These are phyloP conservation scores for Drosophila mojavensis DNA, from an alignment of 1,140 invertebrate species.

Conservation along the genomic window DNA sequence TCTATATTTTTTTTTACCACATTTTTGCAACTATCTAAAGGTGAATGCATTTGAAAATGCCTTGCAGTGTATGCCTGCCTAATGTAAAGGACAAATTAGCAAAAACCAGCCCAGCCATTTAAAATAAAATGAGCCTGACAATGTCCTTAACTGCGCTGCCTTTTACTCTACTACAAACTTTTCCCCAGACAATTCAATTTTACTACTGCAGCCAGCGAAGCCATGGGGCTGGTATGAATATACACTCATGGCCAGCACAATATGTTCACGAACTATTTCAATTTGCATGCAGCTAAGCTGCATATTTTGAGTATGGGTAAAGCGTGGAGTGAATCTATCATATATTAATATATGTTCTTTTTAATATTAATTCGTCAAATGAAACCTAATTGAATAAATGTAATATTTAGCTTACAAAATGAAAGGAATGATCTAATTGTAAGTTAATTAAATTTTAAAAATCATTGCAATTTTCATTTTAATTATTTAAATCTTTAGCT, in stretches of 20 bases:
- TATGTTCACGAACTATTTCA: neutral
- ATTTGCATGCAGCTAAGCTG: neutral
- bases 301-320: neutral
- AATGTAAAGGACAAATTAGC: conserved; percentile 78
- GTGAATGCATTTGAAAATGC: no score
- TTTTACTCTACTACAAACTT: conserved; percentile 71
- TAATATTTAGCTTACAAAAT: no score
- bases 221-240: conserved; percentile 23
- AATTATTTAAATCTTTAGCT: no score
- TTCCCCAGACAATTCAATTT: conserved; percentile 82
- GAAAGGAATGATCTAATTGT: no score
- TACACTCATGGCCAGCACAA: neutral
- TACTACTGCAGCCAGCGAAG: conserved; percentile 53
- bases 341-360: no score
- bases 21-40: no score
- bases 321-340: no score
- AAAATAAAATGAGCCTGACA: conserved; percentile 68
- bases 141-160: conserved; percentile 62
- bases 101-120: conserved; percentile 75
- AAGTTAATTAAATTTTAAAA: no score
- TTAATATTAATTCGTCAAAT: no score
- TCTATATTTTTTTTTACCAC: no score
- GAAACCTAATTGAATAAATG: no score
- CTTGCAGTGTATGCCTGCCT: conserved; percentile 42
- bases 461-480: no score